These are phyloP conservation scores for Melipona bicolor DNA, from an alignment of 2,888 invertebrate species.

Conservation along the genomic window DNA sequence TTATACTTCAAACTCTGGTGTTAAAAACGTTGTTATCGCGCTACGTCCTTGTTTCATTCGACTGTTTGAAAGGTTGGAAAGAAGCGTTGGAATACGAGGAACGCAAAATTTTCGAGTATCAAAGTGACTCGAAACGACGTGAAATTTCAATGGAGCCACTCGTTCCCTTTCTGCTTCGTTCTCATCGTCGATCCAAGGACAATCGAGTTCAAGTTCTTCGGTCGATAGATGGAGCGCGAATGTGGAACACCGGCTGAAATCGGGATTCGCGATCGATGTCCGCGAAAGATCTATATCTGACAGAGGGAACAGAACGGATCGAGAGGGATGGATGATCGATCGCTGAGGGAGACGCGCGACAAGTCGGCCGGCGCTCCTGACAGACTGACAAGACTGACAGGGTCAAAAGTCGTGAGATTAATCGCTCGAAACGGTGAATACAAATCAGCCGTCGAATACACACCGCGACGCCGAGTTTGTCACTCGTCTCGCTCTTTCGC, in stretches of 20 bases:
- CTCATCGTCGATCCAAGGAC: slow-evolving; percentile 3
- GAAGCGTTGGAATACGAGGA: no score
- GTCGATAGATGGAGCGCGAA: slow-evolving; percentile 10
- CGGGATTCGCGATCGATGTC: slow-evolving; percentile 38
- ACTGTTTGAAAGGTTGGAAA: not conserved
- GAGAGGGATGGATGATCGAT: slow-evolving; percentile 70
- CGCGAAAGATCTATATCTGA: slow-evolving; percentile 56
- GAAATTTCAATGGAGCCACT: slow-evolving; percentile 17
- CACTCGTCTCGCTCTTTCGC: slow-evolving; percentile 28
- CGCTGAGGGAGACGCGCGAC: slow-evolving; percentile 63
- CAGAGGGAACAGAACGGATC: slow-evolving; percentile 49
- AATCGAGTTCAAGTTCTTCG: not conserved
- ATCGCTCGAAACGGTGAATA: slow-evolving; percentile 71
- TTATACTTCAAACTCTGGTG: no score
- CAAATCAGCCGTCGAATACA: slow-evolving; percentile 65
- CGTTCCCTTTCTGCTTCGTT: not conserved
- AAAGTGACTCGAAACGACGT: not conserved
- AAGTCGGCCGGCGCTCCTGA: slow-evolving; percentile 63
- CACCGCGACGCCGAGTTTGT: slow-evolving; percentile 37
- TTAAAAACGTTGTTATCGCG: not conserved
- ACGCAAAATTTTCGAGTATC: not conserved
- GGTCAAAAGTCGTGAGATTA: slow-evolving; percentile 76
- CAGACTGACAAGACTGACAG: slow-evolving; percentile 70
- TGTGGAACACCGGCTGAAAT: slow-evolving; percentile 28
- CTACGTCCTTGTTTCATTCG: not conserved